A percentile compares a stretch with the other conserved stretches of the same genome.
Evolutionary conservation across 1,140 invertebrate genomes (phyloP).

Genomic region (Akabosia matsudoensis): DNA sequence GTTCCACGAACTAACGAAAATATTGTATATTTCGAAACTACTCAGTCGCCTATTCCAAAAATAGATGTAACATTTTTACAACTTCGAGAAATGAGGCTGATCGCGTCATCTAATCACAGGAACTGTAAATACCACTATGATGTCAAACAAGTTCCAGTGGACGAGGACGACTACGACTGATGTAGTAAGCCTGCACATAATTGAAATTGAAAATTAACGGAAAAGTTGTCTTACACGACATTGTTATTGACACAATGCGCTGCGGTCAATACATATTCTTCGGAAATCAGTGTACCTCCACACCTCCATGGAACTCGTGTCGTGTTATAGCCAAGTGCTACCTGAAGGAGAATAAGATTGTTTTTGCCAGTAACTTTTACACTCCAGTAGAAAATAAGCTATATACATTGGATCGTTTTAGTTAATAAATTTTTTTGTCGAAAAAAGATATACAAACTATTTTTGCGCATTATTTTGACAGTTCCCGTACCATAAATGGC

Average conservation of each 20-base stretch:
- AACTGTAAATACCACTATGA: constrained; percentile 5
- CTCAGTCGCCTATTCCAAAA: background rate
- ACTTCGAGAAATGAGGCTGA: background rate
- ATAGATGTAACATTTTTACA: background rate
- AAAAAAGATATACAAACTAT: no score
- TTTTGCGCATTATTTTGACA: no score
- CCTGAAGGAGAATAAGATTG: constrained; percentile 3
- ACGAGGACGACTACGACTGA: constrained; percentile 8
- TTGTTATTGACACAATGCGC: background rate
- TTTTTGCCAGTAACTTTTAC: background rate
- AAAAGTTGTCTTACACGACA: background rate
- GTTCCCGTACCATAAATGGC: constrained; percentile 9
- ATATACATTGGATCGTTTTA: no score
- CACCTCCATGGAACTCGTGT: constrained; percentile 25
- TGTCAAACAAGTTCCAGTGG: background rate
- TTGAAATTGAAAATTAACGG: background rate
- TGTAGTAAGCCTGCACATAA: background rate
- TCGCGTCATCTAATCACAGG: background rate
- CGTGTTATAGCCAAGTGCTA: constrained; percentile 21
- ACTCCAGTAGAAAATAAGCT: background rate
- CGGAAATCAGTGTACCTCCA: constrained; percentile 26
- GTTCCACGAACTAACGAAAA: no score
- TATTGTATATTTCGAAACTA: background rate
- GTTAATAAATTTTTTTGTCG: no score
- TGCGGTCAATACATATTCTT: background rate